phyloP scores from a whole-genome alignment of 2,113 vertebrate genomes.

The Haplotaxodon microlepis region DNA sequence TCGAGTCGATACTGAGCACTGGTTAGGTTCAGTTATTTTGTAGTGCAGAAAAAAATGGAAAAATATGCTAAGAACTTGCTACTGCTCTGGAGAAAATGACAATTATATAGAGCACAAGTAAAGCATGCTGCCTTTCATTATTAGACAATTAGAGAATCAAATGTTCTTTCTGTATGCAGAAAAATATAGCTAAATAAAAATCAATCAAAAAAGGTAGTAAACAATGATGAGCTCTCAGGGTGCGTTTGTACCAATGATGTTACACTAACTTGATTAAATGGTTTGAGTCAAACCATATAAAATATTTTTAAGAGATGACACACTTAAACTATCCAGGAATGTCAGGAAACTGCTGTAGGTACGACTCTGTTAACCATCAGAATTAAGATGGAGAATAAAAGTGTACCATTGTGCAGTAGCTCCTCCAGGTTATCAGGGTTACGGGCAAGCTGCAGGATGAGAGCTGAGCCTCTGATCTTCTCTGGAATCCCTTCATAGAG shows the following conservation, averaged over 20 bases:
- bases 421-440: constrained; percentile 96
- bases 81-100: not conserved
- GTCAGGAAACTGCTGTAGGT: not conserved
- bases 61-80: not conserved
- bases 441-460: constrained; percentile 90
- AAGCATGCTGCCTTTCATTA: not conserved
- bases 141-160: not conserved
- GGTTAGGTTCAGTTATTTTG: not conserved
- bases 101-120: not conserved
- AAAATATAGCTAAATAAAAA: not conserved
- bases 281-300: not conserved
- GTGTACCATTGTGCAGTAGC: constrained; percentile 85
- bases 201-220: not conserved
- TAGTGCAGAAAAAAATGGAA: not conserved
- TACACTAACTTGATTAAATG: not conserved
- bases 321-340: not conserved
- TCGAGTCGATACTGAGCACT: not conserved
- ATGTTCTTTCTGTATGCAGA: not conserved
- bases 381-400: not conserved
- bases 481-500: constrained; percentile 93
- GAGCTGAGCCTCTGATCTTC: constrained; percentile 86
- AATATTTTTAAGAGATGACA: not conserved
- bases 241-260: not conserved
- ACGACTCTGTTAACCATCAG: not conserved
- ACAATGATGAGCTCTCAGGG: not conserved